These are phyloP conservation scores for Drosophila bipectinata DNA, from an alignment of 1,140 invertebrate species.

Conservation along the genomic window DNA sequence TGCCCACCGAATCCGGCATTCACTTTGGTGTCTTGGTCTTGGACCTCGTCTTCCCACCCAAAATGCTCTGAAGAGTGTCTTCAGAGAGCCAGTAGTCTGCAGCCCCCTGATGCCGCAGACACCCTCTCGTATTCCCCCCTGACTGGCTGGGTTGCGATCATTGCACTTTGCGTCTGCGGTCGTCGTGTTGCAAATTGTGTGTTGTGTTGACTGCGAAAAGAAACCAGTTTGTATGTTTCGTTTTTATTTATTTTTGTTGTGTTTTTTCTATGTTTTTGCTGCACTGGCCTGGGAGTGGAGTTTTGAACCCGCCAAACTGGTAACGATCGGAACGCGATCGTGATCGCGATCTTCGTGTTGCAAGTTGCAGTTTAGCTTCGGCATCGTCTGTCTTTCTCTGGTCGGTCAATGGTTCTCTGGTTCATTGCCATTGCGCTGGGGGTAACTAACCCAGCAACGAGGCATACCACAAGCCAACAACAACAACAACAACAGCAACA, in stretches of 20 bases:
- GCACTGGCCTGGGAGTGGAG: constrained; percentile 9
- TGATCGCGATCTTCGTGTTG: constrained; percentile 49
- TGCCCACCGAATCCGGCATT: constrained; percentile 40
- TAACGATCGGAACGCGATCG: constrained; percentile 32
- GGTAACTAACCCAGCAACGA: constrained; percentile 81
- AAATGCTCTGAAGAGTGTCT: not conserved
- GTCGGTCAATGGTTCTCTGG: constrained; percentile 83
- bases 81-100: too few relatives aligned
- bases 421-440: constrained; percentile 83
- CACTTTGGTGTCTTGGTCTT: constrained; percentile 1
- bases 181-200: constrained; percentile 72
- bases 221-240: constrained; percentile 67
- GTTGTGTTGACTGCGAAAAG: constrained; percentile 35
- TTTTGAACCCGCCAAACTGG: constrained; percentile 42
- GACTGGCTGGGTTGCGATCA: constrained; percentile 68
- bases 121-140: constrained; percentile 35
- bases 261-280: not conserved
- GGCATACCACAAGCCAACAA: constrained; percentile 43
- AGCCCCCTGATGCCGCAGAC: not conserved
- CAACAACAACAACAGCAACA: constrained; percentile 18
- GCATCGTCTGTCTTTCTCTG: constrained; percentile 57
- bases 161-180: constrained; percentile 71
- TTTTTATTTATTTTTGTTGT: not conserved
- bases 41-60: not conserved
- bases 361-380: constrained; percentile 56